These are phyloP conservation scores for Vireo griseus DNA, from an alignment of 2,797 vertebrate genomes.

Conservation along the genomic window DNA sequence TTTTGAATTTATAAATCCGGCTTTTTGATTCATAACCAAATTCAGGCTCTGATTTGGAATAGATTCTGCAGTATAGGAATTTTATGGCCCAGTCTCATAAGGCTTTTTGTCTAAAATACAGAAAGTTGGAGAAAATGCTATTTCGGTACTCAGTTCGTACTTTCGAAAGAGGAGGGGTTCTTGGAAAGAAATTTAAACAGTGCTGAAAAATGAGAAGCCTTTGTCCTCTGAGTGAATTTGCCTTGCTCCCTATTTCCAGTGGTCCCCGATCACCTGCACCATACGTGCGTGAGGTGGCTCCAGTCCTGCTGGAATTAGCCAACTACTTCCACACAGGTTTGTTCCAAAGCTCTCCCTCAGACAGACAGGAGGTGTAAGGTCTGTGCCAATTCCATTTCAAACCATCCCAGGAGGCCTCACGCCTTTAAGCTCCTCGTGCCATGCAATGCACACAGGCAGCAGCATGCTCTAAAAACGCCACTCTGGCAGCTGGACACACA, in stretches of 20 bases:
- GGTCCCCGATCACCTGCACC: neutral
- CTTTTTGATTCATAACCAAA: neutral
- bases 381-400: neutral
- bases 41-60: neutral
- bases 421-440: neutral
- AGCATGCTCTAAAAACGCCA: neutral
- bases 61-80: neutral
- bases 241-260: neutral
- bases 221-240: neutral
- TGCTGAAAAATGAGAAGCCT: neutral
- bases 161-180: neutral
- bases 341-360: neutral
- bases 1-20: neutral
- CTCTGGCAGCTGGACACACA: conserved; percentile 3
- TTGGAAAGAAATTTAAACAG: neutral
- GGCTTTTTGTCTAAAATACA: neutral
- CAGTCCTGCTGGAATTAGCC: neutral
- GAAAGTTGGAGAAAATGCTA: neutral
- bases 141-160: neutral
- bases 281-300: neutral
- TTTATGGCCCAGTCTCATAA: neutral
- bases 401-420: neutral
- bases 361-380: neutral
- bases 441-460: neutral
- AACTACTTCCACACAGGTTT: neutral